A percentile compares a stretch with the other conserved stretches of the same genome.
Evolutionary conservation across 2,113 vertebrate species (phyloP).

Genomic region (Urocitellus parryii): DNA sequence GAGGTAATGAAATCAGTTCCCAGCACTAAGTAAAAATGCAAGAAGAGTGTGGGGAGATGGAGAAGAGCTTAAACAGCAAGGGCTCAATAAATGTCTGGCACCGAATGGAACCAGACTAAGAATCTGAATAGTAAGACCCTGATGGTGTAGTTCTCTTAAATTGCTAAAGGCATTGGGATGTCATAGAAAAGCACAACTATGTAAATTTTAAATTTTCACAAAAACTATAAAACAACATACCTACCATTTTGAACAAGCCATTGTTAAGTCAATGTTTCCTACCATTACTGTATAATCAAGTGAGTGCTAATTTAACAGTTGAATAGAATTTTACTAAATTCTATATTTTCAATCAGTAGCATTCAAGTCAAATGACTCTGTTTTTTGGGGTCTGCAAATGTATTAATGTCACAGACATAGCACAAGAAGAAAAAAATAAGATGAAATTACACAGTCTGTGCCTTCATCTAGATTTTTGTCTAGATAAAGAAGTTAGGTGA

Average conservation of each 20-base stretch:
- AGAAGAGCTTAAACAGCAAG: conserved; percentile 3
- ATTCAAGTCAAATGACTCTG: background rate
- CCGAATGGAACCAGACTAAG: background rate
- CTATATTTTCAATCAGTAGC: background rate
- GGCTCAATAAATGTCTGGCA: background rate
- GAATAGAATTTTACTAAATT: background rate
- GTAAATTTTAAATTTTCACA: background rate
- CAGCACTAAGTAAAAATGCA: background rate
- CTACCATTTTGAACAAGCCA: background rate
- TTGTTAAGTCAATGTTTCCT: background rate
- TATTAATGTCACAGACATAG: background rate
- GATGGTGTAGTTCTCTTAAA: background rate
- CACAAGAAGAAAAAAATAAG: background rate
- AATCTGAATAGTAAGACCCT: background rate
- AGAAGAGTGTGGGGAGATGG: background rate
- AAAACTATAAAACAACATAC: background rate
- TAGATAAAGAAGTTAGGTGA: background rate
- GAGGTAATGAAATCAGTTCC: background rate
- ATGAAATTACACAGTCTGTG: background rate
- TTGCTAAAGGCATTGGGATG: background rate
- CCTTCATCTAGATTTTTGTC: conserved; percentile 29
- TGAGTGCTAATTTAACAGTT: background rate
- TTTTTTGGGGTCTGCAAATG: background rate
- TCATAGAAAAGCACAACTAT: background rate
- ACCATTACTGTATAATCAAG: background rate